These are phyloP conservation scores for Picathartes gymnocephalus DNA, from an alignment of 2,113 vertebrate genomes.

Conservation along the genomic window DNA sequence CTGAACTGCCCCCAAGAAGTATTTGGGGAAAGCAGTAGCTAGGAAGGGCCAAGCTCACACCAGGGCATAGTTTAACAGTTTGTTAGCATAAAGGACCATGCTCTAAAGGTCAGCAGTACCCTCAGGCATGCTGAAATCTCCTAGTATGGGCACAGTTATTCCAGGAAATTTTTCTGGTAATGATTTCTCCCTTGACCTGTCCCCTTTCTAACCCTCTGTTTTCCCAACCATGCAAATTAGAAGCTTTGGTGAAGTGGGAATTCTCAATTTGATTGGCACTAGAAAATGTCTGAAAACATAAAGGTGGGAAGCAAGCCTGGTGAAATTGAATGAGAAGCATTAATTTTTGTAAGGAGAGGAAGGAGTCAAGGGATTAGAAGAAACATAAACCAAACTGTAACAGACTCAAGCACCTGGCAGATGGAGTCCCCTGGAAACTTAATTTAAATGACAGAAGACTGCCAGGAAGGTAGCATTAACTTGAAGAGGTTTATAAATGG, in stretches of 20 bases:
- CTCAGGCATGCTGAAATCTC: not conserved
- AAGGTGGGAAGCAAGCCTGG: not conserved
- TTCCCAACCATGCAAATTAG: not conserved
- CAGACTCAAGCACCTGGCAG: not conserved
- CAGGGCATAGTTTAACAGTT: not conserved
- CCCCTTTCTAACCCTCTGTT: not conserved
- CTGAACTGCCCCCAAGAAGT: not conserved
- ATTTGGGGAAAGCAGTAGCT: not conserved
- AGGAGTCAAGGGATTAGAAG: not conserved
- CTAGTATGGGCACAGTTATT: not conserved
- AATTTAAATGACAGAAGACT: not conserved
- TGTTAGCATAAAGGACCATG: not conserved
- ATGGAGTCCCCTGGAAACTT: not conserved
- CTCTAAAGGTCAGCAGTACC: slow-evolving; percentile 6
- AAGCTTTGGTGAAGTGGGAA: not conserved
- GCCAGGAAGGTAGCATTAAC: not conserved
- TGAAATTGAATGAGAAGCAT: not conserved
- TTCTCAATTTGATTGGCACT: not conserved
- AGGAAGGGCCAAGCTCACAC: not conserved
- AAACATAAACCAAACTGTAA: not conserved
- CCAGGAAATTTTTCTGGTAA: not conserved
- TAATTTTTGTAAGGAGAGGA: not conserved
- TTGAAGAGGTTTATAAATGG: not conserved
- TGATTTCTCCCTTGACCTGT: not conserved
- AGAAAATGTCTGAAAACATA: not conserved